A percentile compares a stretch with the other conserved stretches of the same genome.
These are phyloP conservation scores for Magallana nippona DNA, from an alignment of 2,888 invertebrate species.

Conservation along the genomic window DNA sequence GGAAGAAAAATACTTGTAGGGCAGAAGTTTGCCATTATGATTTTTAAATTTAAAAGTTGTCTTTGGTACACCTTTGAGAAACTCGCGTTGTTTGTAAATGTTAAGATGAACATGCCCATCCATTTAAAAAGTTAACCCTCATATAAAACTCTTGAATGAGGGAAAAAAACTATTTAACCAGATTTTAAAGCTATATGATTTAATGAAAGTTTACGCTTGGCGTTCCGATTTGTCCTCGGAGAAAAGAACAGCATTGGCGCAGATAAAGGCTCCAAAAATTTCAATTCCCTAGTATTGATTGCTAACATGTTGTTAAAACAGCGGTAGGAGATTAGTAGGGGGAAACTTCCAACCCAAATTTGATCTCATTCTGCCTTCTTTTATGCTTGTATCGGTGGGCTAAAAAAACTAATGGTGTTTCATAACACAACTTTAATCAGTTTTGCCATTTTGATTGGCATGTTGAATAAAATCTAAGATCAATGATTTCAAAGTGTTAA, in stretches of 20 bases:
- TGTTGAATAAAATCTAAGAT: constrained; percentile 27
- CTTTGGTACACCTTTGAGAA: too few species aligned
- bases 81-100: too few species aligned
- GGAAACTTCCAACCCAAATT: background rate
- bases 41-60: too few species aligned
- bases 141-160: background rate
- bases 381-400: background rate
- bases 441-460: constrained; percentile 9
- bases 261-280: background rate
- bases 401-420: background rate
- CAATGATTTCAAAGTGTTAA: background rate
- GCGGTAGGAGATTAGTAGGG: background rate
- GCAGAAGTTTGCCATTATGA: too few species aligned
- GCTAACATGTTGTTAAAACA: constrained; percentile 14
- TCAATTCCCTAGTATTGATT: background rate
- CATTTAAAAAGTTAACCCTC: background rate
- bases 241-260: background rate
- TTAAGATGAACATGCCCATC: background rate
- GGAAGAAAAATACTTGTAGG: too few species aligned
- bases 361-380: constrained; percentile 3
- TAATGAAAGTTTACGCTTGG: constrained; percentile 1
- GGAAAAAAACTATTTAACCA: background rate
- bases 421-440: constrained; percentile 2
- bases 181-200: background rate
- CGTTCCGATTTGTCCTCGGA: background rate